phyloP scores from a whole-genome alignment of 2,888 invertebrate genomes.

The Fragum sueziense region DNA sequence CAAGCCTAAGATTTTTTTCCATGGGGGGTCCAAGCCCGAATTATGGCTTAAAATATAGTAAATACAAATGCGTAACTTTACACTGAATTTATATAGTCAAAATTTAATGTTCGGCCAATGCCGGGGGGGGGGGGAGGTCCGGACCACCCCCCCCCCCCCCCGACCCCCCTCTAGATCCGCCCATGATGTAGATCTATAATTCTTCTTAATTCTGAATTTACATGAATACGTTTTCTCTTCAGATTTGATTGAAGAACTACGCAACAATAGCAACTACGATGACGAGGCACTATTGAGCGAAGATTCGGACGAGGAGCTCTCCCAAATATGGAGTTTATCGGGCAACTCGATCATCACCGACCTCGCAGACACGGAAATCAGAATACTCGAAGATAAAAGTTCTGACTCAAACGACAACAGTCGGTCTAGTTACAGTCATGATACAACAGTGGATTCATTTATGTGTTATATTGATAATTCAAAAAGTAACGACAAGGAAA shows the following conservation, averaged over 20 bases:
- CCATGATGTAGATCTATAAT: too few species aligned
- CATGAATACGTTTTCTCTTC: too few species aligned
- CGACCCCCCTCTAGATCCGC: too few species aligned
- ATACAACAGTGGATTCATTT: not conserved
- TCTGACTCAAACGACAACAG: not conserved
- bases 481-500: not conserved
- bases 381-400: not conserved
- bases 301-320: constrained; percentile 11
- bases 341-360: constrained; percentile 5
- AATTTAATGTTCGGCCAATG: too few species aligned
- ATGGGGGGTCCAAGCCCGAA: too few species aligned
- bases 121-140: too few species aligned
- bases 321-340: constrained; percentile 10
- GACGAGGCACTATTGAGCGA: not conserved
- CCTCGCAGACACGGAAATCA: not conserved
- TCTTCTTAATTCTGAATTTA: too few species aligned
- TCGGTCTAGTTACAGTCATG: not conserved
- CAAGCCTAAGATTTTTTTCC: too few species aligned
- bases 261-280: not conserved
- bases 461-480: constrained; percentile 4
- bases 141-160: too few species aligned
- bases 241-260: constrained; percentile 6
- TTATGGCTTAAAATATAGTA: too few species aligned
- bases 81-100: too few species aligned
- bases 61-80: too few species aligned